Conservation (phyloP, 1,140 invertebrate genomes). For the Battus philenor region DNA sequence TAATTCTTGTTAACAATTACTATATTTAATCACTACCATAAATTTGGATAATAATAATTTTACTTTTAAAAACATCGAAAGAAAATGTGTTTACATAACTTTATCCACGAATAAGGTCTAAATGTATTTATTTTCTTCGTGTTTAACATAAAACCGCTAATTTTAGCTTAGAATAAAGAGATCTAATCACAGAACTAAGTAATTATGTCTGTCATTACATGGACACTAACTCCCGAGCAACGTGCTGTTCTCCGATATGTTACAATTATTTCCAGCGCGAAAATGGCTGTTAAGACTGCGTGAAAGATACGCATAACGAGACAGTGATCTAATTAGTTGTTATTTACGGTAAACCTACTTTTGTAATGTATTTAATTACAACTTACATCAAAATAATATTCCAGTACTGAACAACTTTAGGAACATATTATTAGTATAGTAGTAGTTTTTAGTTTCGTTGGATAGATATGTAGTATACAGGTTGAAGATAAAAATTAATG, state of each 20-base stretch:
- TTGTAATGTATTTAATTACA: constrained; percentile 20
- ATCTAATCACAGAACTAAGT: constrained; percentile 35
- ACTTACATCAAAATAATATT: constrained; percentile 5
- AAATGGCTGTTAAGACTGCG: constrained; percentile 18
- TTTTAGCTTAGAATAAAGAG: constrained; percentile 35
- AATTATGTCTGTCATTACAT: constrained; percentile 25
- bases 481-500: background rate
- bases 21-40: no score
- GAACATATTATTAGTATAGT: no score
- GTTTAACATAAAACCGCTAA: constrained; percentile 23
- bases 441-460: no score
- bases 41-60: no score
- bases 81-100: no score
- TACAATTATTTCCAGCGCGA: constrained; percentile 18
- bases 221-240: constrained; percentile 18
- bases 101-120: no score
- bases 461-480: background rate
- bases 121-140: constrained; percentile 5
- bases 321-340: constrained; percentile 35
- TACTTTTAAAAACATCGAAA: no score
- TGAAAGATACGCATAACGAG: constrained; percentile 31
- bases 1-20: no score
- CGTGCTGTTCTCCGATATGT: constrained; percentile 4
- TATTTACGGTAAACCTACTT: constrained; percentile 41
- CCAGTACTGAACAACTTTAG: no score